Base-by-base conservation (phyloP, 2,113 vertebrate species). In the Syngnathus typhle region DNA sequence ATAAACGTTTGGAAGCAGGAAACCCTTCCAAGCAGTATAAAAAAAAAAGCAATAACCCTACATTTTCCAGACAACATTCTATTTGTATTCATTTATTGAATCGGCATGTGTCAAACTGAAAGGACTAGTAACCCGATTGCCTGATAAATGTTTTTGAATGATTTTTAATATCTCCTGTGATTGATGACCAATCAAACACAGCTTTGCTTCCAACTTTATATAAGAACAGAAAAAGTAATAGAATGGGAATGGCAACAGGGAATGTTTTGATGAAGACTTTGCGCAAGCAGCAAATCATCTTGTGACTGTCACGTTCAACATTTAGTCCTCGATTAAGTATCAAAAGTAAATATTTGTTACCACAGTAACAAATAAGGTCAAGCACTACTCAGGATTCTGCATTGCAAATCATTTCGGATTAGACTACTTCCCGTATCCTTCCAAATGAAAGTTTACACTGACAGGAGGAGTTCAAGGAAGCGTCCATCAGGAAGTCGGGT, bases 381-480 rank as follows among this genome's bases (percentile, higher is more conserved):
- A 13, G 38, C 27, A 0, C 15, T 47, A 51, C 63, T 39, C 54
- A 60, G n/a, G 55, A 64, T 61, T 2, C 23, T 21, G 41, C 27
- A 6, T 60, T 51, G 4, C 11, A 7, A 12, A 11, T 73, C 55
- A 21, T 37, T 59, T 70, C 0, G 7, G 60, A 64, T 52, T 38
- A 47, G 7, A 61, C 67, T 41, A 55, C 64, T 71, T 72, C 43
- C 47, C 65, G 38, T 15, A 18, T 21, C 23, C 39, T 59, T 2
- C 11, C 0, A 37, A 51, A 6, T 69, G 43, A 60, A 56, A 69
- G 13, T 55, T 44, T 43, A 65, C 44, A 49, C 43, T 64, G 32
- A 38, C 41, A 21, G 36, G 16, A 44, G 36, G 16, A 44, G 64
- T 32, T 21, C 21, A 58, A 68, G 10, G 54, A 73, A 36, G 38